Evolutionary conservation across 2,113 vertebrate species (phyloP).

Genomic region (Acrocephalus kingi): DNA sequence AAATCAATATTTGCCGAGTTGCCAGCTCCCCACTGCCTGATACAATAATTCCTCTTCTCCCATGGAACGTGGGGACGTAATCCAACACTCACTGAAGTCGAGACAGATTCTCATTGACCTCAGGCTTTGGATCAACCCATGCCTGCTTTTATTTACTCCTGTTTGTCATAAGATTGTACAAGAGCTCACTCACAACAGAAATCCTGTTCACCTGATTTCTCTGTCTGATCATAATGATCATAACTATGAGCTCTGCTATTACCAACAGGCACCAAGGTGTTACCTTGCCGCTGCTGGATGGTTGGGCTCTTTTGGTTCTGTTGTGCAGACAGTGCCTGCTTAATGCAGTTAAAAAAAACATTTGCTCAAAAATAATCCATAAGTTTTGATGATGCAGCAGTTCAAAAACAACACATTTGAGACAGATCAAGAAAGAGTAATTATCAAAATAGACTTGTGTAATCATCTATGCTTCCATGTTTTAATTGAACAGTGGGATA

Average conservation of each 20-base stretch:
- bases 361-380: not conserved
- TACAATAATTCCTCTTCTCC: not conserved
- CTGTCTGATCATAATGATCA: fast-evolving
- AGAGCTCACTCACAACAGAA: not conserved
- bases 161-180: not conserved
- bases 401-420: not conserved
- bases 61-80: not conserved
- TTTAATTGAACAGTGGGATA: constrained; percentile 46
- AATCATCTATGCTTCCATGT: constrained; percentile 21
- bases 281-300: not conserved
- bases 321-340: not conserved
- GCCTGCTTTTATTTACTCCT: not conserved
- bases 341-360: not conserved
- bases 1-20: constrained; percentile 20
- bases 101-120: not conserved
- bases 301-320: not conserved
- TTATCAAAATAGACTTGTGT: constrained; percentile 32
- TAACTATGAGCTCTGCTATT: not conserved
- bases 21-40: not conserved
- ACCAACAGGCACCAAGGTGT: not conserved
- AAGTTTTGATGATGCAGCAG: not conserved
- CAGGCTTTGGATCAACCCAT: not conserved
- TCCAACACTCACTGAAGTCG: not conserved
- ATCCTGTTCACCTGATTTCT: not conserved
- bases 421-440: constrained; percentile 20